Evolutionary conservation across 1,140 invertebrate genomes (phyloP).

Genomic region (Pseudomyrmex dendroicus): DNA sequence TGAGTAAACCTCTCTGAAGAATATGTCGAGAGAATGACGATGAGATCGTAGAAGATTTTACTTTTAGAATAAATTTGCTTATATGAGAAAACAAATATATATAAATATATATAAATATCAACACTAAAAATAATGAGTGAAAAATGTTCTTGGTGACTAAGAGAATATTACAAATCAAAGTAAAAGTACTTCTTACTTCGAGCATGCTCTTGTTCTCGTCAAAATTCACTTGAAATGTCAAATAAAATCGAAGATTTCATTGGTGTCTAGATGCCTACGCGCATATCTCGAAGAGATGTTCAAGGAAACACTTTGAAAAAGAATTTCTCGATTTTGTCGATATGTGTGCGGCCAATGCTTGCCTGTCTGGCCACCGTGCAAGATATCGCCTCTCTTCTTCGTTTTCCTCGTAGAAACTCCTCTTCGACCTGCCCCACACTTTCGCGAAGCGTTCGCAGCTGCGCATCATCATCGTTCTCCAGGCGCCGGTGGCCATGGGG

Average conservation of each 20-base stretch:
- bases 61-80: too few relatives aligned
- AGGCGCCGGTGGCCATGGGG: conserved; percentile 69
- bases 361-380: conserved; percentile 17
- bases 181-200: neutral
- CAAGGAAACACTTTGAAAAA: neutral
- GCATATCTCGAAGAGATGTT: neutral
- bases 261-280: neutral
- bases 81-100: too few relatives aligned
- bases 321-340: neutral
- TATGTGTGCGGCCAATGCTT: neutral
- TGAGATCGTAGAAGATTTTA: neutral
- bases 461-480: conserved; percentile 78
- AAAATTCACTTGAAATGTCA: neutral
- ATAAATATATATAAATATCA: neutral
- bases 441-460: conserved; percentile 59
- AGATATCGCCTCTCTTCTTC: conserved; percentile 34
- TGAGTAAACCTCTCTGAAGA: neutral
- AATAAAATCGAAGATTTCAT: neutral
- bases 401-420: conserved; percentile 61
- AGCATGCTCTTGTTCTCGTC: neutral
- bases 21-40: neutral
- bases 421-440: conserved; percentile 65
- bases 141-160: neutral
- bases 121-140: too few relatives aligned
- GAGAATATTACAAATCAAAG: neutral